Conservation (phyloP, 2,888 invertebrate genomes). For the Sicus ferrugineus region DNA sequence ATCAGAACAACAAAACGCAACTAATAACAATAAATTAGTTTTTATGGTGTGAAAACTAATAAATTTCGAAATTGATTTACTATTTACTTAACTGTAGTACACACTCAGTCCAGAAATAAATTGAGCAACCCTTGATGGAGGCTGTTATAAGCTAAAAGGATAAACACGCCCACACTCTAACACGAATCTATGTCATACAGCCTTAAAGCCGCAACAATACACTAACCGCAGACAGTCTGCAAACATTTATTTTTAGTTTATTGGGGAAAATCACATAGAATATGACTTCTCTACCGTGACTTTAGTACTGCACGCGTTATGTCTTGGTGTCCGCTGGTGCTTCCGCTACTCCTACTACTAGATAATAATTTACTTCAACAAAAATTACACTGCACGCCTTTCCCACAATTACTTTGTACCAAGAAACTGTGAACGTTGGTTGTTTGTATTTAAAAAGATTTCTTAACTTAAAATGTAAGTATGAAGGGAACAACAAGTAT, state of each 20-base stretch:
- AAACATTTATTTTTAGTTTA: too few species aligned
- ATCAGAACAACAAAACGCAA: background rate
- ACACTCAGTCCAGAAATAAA: too few species aligned
- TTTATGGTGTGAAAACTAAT: background rate
- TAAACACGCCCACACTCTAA: background rate
- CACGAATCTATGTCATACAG: too few species aligned
- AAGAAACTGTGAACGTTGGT: background rate
- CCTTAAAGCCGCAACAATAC: too few species aligned
- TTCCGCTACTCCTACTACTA: constrained; percentile 39
- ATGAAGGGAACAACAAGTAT: too few species aligned
- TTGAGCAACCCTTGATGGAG: background rate
- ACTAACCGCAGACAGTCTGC: background rate
- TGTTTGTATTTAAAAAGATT: background rate
- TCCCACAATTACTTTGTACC: background rate
- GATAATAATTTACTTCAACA: constrained; percentile 21
- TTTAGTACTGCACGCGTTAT: too few species aligned
- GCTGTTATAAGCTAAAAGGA: background rate
- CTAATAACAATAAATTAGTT: background rate
- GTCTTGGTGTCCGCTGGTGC: too few species aligned
- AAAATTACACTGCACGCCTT: constrained; percentile 20
- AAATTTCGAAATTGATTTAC: too few species aligned
- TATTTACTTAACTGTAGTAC: too few species aligned
- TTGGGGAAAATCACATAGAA: too few species aligned
- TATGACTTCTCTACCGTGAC: too few species aligned
- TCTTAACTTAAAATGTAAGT: background rate